Evolutionary conservation across 2,113 vertebrate genomes (phyloP).

Genomic region (Centropristis striata): DNA sequence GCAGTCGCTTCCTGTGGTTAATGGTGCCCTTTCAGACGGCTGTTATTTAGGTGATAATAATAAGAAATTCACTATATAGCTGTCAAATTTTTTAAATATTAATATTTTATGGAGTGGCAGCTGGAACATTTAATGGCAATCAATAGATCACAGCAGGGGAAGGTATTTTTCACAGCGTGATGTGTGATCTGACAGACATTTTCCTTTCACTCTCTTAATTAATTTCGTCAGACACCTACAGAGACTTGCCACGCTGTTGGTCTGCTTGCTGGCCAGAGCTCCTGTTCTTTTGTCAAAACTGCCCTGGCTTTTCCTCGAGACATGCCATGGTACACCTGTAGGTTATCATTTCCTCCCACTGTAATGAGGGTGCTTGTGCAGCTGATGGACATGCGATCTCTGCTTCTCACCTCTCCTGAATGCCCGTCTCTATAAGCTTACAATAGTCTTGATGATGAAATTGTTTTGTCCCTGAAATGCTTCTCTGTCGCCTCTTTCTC

Average conservation of each 20-base stretch:
- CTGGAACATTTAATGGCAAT: slow-evolving; percentile 81
- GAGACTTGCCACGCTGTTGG: slow-evolving; percentile 46
- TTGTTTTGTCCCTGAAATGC: slow-evolving; percentile 55
- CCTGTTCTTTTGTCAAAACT: slow-evolving; percentile 53
- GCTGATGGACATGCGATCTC: slow-evolving; percentile 55
- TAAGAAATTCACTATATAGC: slow-evolving; percentile 55
- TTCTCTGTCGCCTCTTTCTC: slow-evolving; percentile 40
- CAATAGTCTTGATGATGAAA: slow-evolving; percentile 28
- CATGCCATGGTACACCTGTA: slow-evolving; percentile 36
- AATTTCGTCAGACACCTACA: slow-evolving; percentile 74
- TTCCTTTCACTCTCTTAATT: slow-evolving; percentile 78
- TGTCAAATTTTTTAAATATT: slow-evolving; percentile 78
- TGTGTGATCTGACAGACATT: slow-evolving; percentile 72
- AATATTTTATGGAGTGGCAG: slow-evolving; percentile 81
- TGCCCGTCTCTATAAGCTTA: slow-evolving; percentile 35
- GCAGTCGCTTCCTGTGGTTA: neutral
- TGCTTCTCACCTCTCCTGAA: slow-evolving; percentile 23
- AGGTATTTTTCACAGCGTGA: slow-evolving; percentile 78
- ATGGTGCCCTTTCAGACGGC: slow-evolving; percentile 29
- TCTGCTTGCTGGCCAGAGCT: slow-evolving; percentile 58
- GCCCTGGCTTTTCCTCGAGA: slow-evolving; percentile 18
- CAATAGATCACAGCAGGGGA: slow-evolving; percentile 79
- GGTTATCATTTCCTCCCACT: slow-evolving; percentile 44
- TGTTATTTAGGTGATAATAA: slow-evolving; percentile 54
- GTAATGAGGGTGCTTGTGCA: slow-evolving; percentile 62